Base-by-base conservation (phyloP, 1,140 invertebrate genomes). In the Drosophila tsacasi region DNA sequence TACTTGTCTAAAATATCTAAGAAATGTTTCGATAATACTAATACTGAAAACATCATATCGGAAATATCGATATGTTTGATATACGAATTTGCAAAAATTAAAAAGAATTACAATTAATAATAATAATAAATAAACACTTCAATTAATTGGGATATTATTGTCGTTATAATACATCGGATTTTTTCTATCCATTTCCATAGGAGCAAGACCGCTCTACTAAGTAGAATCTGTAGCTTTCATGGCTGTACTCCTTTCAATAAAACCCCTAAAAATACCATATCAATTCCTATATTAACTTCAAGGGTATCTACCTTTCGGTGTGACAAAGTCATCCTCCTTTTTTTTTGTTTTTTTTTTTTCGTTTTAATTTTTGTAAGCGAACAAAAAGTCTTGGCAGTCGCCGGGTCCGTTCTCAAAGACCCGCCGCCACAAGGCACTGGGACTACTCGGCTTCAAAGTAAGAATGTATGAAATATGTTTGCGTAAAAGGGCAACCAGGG, bases 401-500 rank as follows among this genome's bases (percentile, higher is more conserved):
- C 59, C 32, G 42, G 42, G 71, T 74, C 71, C 62, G 60, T 82
- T 58, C 64, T 42, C 52, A 78, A 71, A 74, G 68, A 76, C 61
- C 61, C 59, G 80, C 61, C 59, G 80, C 64, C 76, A 74, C 40
- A 60, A 62, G 68, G 60, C 52, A 55, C 42, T 32, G 46, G 27
- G 27, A n/a, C 54, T 39, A 35, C 52, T 35, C 46, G 37, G 42
- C 67, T 78, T 90, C 80, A 87, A 87, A 90, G 86, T 72, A 81
- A 90, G 84, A 90, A 90, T 90, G 85, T 82, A 75, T 82, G 85
- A 85, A 89, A 84, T 90, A 90, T 80, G 62, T 74, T 58, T 76
- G 68, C 52, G 83, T 49, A 84, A 87, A 87, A 87, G 73, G 78
- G 74, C 68, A 71, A 83, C 68, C 46, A 67, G 73, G 47, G 58